Conservation (phyloP, 2,113 vertebrate species). For the Mobula hypostoma region DNA sequence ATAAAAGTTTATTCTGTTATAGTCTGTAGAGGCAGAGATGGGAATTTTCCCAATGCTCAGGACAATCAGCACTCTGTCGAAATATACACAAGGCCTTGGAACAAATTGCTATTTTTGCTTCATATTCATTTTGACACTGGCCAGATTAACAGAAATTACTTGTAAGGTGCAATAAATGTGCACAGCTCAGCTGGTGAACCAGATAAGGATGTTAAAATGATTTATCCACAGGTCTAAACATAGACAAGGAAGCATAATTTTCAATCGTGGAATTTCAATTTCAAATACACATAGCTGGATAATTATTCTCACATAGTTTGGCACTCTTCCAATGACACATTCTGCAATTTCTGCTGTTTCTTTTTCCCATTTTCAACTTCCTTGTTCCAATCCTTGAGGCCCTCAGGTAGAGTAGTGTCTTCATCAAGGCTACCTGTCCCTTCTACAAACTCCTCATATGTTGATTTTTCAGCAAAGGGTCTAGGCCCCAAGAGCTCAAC, state of each 20-base stretch:
- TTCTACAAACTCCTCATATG: constrained; percentile 93
- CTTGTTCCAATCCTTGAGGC: constrained; percentile 94
- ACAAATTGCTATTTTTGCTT: constrained; percentile 3
- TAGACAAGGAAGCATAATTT: constrained; percentile 42
- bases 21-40: too few species aligned
- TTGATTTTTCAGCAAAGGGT: constrained; percentile 88
- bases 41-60: not conserved
- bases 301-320: constrained; percentile 55
- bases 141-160: not conserved
- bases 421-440: constrained; percentile 89
- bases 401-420: constrained; percentile 85
- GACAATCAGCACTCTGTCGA: constrained; percentile 1
- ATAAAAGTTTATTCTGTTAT: not conserved
- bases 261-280: not conserved
- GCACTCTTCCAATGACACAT: constrained; percentile 68
- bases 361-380: constrained; percentile 68
- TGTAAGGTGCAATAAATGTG: not conserved
- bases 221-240: constrained; percentile 20
- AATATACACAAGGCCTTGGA: not conserved
- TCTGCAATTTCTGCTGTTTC: constrained; percentile 68
- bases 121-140: not conserved
- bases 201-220: not conserved
- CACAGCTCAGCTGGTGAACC: not conserved
- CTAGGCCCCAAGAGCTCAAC: constrained; percentile 79
- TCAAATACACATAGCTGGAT: constrained; percentile 8